Conservation (phyloP, 2,888 invertebrate genomes). For the Euplagia quadripunctaria region DNA sequence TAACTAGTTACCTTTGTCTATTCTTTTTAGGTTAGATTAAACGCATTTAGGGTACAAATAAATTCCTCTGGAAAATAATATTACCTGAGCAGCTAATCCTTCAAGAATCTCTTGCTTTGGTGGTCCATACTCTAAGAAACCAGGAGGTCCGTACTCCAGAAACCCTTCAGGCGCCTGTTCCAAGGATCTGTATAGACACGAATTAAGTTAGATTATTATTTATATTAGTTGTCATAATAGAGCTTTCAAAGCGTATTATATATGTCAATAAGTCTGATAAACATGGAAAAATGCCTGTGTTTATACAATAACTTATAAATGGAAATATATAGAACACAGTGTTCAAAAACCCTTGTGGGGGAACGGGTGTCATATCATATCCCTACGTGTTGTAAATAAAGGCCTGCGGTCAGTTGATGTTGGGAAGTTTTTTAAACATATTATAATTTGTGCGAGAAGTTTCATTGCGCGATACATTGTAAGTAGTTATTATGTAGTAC, state of each 20-base stretch:
- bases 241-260: background rate
- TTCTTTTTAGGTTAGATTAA: background rate
- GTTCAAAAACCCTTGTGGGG: background rate
- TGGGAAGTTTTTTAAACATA: background rate
- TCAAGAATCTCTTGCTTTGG: conserved; percentile 66
- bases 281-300: background rate
- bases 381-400: background rate
- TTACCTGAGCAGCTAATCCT: conserved; percentile 57
- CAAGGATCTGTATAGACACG: conserved; percentile 52
- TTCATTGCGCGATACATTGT: background rate
- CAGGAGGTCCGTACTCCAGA: conserved; percentile 82
- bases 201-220: background rate
- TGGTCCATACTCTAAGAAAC: conserved; percentile 81
- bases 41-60: background rate
- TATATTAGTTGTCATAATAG: background rate
- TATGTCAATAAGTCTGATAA: background rate
- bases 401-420: background rate
- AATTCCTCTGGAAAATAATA: background rate
- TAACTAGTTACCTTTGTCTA: background rate
- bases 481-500: background rate
- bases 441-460: background rate
- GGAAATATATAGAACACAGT: background rate
- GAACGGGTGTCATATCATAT: background rate
- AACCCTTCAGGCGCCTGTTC: conserved; percentile 75
- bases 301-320: background rate